Evolutionary conservation across 2,888 invertebrate genomes (phyloP).

Genomic region (Cheilosia impressa): DNA sequence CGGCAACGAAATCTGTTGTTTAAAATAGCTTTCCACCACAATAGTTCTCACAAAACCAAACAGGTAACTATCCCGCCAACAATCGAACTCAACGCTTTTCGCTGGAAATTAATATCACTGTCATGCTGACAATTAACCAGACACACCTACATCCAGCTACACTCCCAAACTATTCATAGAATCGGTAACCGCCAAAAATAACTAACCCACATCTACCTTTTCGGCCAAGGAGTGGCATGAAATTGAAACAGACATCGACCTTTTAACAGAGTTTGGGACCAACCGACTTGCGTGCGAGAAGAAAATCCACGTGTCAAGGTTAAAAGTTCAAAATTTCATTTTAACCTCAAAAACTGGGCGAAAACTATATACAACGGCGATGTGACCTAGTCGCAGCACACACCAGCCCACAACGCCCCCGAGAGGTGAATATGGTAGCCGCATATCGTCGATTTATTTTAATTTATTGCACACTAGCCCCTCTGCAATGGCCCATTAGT

Average conservation of each 20-base stretch:
- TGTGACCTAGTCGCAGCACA: conserved; percentile 8
- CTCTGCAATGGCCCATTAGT: conserved; percentile 36
- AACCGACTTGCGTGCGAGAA: conserved; percentile 34
- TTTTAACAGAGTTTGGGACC: neutral
- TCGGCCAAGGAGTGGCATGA: conserved; percentile 22
- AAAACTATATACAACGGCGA: conserved; percentile 38
- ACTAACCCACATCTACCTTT: neutral
- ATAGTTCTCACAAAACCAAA: too few relatives aligned
- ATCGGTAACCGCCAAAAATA: conserved; percentile 11
- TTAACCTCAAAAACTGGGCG: conserved; percentile 48
- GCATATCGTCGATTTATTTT: conserved; percentile 65
- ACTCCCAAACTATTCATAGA: conserved; percentile 41
- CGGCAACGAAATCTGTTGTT: conserved; percentile 23
- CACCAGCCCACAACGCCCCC: neutral
- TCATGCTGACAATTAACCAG: conserved; percentile 60
- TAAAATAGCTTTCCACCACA: conserved; percentile 22
- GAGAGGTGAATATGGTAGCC: conserved; percentile 5
- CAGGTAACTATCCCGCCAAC: too few relatives aligned
- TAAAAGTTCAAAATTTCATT: conserved; percentile 54
- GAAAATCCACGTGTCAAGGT: conserved; percentile 62
- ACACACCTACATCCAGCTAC: conserved; percentile 44
- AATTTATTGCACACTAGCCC: conserved; percentile 61
- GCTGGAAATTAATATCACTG: conserved; percentile 52
- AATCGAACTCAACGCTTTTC: neutral
- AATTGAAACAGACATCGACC: conserved; percentile 59